phyloP scores from a whole-genome alignment of 2,888 invertebrate species.

The Schizaphis graminum region DNA sequence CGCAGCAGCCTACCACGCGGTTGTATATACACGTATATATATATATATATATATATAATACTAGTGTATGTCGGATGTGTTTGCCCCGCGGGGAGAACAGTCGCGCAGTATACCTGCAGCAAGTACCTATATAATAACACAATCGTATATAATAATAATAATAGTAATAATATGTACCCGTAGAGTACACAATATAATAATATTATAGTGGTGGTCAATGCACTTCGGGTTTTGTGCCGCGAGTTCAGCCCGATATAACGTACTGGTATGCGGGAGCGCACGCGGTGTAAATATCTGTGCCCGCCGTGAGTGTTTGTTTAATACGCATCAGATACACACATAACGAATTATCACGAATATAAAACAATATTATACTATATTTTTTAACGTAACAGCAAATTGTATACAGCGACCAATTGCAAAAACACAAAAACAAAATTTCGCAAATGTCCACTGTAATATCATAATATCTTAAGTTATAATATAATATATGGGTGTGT shows the following conservation, averaged over 20 bases:
- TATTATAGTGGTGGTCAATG: slow-evolving; percentile 50
- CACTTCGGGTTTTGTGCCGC: slow-evolving; percentile 42
- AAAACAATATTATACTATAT: neutral
- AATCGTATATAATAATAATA: neutral
- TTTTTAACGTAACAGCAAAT: neutral
- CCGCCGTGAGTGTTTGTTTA: neutral
- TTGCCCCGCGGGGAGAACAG: slow-evolving; percentile 40
- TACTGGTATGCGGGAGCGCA: neutral
- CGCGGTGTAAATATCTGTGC: slow-evolving; percentile 1
- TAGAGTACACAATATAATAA: slow-evolving; percentile 20
- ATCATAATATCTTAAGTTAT: neutral
- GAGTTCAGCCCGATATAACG: slow-evolving; percentile 34
- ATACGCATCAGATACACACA: neutral
- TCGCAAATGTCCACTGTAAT: neutral
- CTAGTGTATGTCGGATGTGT: neutral
- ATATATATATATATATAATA: neutral
- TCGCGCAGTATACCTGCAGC: neutral
- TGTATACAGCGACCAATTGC: neutral
- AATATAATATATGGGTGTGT: neutral
- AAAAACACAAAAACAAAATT: neutral
- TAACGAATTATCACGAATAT: neutral
- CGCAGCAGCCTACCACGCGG: neutral
- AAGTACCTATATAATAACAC: neutral
- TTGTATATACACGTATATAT: neutral
- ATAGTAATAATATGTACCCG: neutral